Conservation (phyloP, 2,113 vertebrate species). For the Myiozetetes cayanensis region DNA sequence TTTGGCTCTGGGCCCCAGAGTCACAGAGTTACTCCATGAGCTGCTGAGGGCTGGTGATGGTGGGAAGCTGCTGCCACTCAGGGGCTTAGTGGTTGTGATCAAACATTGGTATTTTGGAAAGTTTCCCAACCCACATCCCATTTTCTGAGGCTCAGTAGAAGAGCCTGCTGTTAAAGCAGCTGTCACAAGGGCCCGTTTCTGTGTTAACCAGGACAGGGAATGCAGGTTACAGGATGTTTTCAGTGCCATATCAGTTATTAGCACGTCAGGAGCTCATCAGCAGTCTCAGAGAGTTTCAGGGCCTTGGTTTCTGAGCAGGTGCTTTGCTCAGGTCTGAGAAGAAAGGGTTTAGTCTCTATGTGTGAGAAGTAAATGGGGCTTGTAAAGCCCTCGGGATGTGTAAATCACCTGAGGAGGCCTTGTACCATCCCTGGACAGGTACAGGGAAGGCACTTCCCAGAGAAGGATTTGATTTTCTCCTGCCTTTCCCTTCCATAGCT, state of each 20-base stretch:
- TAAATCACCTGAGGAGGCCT: not conserved
- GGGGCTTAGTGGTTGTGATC: not conserved
- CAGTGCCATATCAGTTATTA: not conserved
- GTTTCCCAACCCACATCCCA: not conserved
- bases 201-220: not conserved
- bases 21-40: not conserved
- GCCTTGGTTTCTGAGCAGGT: not conserved
- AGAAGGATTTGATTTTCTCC: not conserved
- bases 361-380: not conserved
- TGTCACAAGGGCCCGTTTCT: not conserved
- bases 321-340: not conserved
- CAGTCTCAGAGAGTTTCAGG: not conserved
- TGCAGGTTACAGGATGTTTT: not conserved
- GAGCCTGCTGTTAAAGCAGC: not conserved
- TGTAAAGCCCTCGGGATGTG: not conserved
- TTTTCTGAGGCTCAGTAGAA: not conserved
- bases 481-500: not conserved
- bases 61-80: not conserved
- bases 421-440: not conserved
- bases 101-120: not conserved
- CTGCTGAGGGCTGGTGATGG: not conserved
- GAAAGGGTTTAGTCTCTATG: not conserved
- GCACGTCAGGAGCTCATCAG: not conserved
- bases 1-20: not conserved
- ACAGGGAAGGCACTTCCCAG: not conserved